Evolutionary conservation across 2,888 invertebrate genomes (phyloP).

Genomic region (Itoplectis maculator): DNA sequence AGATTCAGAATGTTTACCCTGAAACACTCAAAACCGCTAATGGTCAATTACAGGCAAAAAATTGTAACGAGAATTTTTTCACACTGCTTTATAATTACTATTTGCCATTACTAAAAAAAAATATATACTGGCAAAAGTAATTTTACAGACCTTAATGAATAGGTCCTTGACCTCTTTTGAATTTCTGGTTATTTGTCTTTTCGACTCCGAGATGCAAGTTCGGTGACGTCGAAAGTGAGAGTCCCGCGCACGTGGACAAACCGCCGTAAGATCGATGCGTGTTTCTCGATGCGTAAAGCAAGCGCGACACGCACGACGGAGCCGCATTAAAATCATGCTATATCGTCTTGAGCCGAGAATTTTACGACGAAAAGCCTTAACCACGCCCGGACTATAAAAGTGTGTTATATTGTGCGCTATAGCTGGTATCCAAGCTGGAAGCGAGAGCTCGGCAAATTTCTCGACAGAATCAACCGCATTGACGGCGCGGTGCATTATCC

Average conservation of each 20-base stretch:
- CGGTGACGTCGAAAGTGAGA: not conserved
- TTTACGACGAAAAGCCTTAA: conserved; percentile 47
- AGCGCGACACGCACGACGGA: conserved; percentile 50
- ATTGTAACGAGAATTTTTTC: no score
- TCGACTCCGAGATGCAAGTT: not conserved
- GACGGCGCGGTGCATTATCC: not conserved
- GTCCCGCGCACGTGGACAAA: conserved; percentile 23
- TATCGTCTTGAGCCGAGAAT: conserved; percentile 24
- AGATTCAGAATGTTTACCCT: no score
- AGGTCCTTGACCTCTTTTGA: not conserved
- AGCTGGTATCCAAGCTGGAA: conserved; percentile 11
- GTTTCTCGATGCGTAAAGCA: conserved; percentile 51
- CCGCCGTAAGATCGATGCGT: conserved; percentile 37
- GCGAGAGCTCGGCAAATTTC: conserved; percentile 35
- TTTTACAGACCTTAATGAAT: no score
- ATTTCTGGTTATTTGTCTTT: not conserved
- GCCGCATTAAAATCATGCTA: conserved; percentile 46
- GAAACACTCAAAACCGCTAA: no score
- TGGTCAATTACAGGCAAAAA: no score
- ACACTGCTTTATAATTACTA: no score
- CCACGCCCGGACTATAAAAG: conserved; percentile 39
- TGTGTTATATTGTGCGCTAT: not conserved
- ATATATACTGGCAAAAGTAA: no score
- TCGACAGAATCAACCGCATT: conserved; percentile 36
- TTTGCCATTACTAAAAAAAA: no score